Evolutionary conservation across 2,888 invertebrate species (phyloP), one percentile per base, ranked within the genome.

Genomic region (Morpho helenor): DNA sequence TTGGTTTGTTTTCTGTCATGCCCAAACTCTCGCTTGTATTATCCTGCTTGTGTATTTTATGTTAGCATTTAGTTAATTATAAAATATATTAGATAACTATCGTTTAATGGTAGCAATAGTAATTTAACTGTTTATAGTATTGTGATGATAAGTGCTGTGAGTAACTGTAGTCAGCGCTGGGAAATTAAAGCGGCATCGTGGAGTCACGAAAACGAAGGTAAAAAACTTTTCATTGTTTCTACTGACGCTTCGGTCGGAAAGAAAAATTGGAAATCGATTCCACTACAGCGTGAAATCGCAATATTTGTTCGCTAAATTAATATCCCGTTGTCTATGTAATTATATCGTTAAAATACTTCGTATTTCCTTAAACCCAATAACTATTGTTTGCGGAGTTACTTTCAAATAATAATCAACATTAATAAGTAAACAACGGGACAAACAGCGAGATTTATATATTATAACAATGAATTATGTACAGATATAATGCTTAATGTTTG

Each of bases 191-290:
- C 91, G 87, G 91, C 91, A 91, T 88, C 91, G 91, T 91, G 91
- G 91, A 91, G 91, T 91, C 91, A 84, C 88, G 90, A 89, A 91
- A 91, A 91, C 86, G 91, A 88, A 91, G 91, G 91, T 91, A 89
- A 84, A 83, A 82, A 82, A 78, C 66, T 78, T 80, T 83, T 81
- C 79, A 84, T 85, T 87, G 82, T 84, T 78, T 80, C 77, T 77
- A 75, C 68, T 67, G 76, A 80, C 77, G 81, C 83, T 79, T 73
- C 60, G 69, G 70, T 62, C 68, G 65, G 64, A 63, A 62, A 71
- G 66, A 75, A 76, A 73, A 73, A 76, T 73, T 69, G 71, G 65
- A 76, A 79, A 80, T 82, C 76, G 75, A 80, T 80, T 68, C 53
- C 59, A 48, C n/a, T 48, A 53, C 39, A 46, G 52, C 52, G 46